phyloP scores from a whole-genome alignment of 2,797 vertebrate species.

The Odontamblyopus lacepedii region DNA sequence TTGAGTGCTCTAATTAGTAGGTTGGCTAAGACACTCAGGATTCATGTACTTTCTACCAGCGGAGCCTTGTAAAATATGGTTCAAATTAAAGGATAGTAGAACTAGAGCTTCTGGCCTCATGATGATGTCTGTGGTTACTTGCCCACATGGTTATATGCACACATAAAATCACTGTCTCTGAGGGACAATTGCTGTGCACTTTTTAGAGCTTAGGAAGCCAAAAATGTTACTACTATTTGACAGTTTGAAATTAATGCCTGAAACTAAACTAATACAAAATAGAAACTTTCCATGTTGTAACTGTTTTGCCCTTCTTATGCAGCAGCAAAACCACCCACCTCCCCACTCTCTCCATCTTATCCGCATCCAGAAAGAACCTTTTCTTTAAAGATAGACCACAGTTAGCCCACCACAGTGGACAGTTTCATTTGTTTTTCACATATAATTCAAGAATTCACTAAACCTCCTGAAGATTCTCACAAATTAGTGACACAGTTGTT shows the following conservation, averaged over 20 bases:
- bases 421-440: neutral
- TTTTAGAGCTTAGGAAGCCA: neutral
- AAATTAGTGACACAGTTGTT: neutral
- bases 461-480: neutral
- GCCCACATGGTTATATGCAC: neutral
- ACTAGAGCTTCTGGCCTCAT: constrained; percentile 2
- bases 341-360: too few species aligned
- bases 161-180: constrained; percentile 5
- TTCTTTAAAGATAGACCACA: neutral
- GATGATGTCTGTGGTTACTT: neutral
- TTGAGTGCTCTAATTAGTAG: constrained; percentile 56
- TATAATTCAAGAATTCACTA: neutral
- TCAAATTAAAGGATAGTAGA: constrained; percentile 32
- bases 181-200: neutral
- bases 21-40: constrained; percentile 12
- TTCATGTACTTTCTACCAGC: constrained; percentile 26
- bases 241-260: neutral
- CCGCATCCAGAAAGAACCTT: too few species aligned
- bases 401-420: neutral
- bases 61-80: constrained; percentile 36
- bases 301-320: neutral
- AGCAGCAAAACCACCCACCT: neutral
- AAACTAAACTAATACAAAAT: too few species aligned
- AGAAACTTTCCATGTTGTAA: neutral
- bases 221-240: neutral